Base-by-base conservation (phyloP, 2,888 invertebrate species). In the Ophioninae sp. region DNA sequence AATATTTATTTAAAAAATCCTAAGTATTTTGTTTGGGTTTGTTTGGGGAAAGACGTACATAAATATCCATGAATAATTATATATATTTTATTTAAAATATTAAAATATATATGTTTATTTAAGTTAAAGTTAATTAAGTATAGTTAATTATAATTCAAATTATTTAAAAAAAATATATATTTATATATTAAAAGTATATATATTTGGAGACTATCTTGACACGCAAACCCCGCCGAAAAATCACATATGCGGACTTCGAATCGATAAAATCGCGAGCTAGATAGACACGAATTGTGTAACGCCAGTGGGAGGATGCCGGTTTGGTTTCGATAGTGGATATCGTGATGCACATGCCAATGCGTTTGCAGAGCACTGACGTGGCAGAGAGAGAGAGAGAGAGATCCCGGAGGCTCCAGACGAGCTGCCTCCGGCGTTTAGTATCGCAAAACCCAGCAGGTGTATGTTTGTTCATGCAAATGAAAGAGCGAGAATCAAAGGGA, bases 311-410 rank as follows among this genome's bases (percentile, higher is more conserved):
- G 77, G 77, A 83, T 80, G 65, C 74, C 59, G 77, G 69, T 50
- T 78, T 64, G 77, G 68, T 77, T 77, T 83, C 77, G 83, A 83
- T 81, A 83, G 80, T 70, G 82, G 74, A 84, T 82, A 84, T 79
- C 79, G 75, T 79, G 61, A 75, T 76, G 82, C 75, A 81, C 75
- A 72, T 37, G 74, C 64, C 78, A 83, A 85, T 76, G 79, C 83
- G 83, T 83, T 83, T 75, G 68, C 79, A 78, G 69, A 73, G 76
- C 6, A 41, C 41, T 41, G 41, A 41, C 41, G 41, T 41, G 41
- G 61, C 50, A 13, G 74, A 81, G 80, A 73, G 68, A 39, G 39
- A 59, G 67, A 41, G 41, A 41, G 41, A 41, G 41, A 50, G 74
- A 78, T 64, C 80, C 78, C 56, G 73, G 77, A 73, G 83, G 83